Conservation (phyloP, 1,140 invertebrate genomes). For the Aphelinus atriplicis region DNA sequence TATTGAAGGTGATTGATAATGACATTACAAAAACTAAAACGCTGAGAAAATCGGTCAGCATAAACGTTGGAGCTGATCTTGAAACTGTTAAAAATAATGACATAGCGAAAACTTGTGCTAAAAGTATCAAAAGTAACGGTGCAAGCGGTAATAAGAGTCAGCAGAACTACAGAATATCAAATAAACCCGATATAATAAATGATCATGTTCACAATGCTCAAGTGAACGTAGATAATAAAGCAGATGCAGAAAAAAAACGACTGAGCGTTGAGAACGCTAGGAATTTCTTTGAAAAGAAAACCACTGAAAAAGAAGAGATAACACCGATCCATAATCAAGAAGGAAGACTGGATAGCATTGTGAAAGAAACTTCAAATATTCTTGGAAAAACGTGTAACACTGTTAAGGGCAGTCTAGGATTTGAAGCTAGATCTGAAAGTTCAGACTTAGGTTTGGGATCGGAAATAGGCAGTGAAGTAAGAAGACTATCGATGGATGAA, state of each 20-base stretch:
- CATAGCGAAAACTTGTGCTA: not conserved
- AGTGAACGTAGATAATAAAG: not conserved
- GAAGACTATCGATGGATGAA: constrained; percentile 60
- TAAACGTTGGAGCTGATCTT: not conserved
- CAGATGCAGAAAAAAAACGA: constrained; percentile 38
- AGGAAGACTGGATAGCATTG: constrained; percentile 69
- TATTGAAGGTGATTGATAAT: constrained; percentile 61
- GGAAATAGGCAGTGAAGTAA: constrained; percentile 58
- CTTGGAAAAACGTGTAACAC: constrained; percentile 62
- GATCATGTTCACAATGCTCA: constrained; percentile 13
- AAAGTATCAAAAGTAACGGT: not conserved
- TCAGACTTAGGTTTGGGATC: constrained; percentile 62
- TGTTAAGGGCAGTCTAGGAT: constrained; percentile 63
- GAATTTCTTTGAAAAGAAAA: constrained; percentile 60
- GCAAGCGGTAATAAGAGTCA: not conserved
- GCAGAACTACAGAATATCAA: not conserved
- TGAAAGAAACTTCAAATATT: constrained; percentile 66
- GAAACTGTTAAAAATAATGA: constrained; percentile 9
- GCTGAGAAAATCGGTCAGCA: not conserved
- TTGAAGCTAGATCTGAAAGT: constrained; percentile 62
- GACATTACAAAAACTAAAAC: constrained; percentile 54
- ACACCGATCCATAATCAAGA: constrained; percentile 63
- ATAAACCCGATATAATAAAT: constrained; percentile 31
- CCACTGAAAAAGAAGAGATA: constrained; percentile 51
- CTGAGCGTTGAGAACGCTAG: constrained; percentile 52